These are phyloP conservation scores for Charanyca ferruginea DNA, from an alignment of 2,888 invertebrate genomes.

Conservation along the genomic window DNA sequence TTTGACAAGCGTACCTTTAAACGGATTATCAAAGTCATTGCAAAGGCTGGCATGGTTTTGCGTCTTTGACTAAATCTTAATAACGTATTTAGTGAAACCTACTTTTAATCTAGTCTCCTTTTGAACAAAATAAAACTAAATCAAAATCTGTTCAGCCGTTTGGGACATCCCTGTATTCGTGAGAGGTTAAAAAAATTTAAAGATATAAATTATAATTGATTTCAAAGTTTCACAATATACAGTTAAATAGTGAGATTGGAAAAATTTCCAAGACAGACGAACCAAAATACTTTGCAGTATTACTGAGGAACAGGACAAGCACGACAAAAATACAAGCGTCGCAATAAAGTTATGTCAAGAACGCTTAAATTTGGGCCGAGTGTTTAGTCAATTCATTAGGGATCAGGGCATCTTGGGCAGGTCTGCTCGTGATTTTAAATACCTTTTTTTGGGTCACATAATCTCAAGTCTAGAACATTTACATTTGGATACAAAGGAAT, in stretches of 20 bases:
- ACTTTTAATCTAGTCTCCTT: too few species aligned
- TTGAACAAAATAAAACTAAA: too few species aligned
- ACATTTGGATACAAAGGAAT: conserved; percentile 21
- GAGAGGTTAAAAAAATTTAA: too few species aligned
- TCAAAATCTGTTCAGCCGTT: too few species aligned
- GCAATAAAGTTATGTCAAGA: conserved; percentile 51
- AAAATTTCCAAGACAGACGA: neutral
- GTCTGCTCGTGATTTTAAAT: conserved; percentile 32
- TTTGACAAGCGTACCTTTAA: conserved; percentile 59
- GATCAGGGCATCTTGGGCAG: conserved; percentile 33
- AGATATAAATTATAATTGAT: neutral
- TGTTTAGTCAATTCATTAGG: conserved; percentile 80
- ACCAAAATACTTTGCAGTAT: neutral
- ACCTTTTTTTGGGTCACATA: conserved; percentile 33
- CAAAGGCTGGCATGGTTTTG: conserved; percentile 12
- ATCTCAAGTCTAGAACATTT: conserved; percentile 38
- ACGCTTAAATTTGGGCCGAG: conserved; percentile 58
- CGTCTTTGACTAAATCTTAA: neutral
- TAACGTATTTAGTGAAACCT: neutral
- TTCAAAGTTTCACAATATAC: neutral
- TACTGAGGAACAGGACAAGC: neutral
- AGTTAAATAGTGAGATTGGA: neutral
- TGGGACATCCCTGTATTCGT: too few species aligned
- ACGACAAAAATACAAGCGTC: conserved; percentile 38
- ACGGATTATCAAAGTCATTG: conserved; percentile 30